Evolutionary conservation across 1,140 invertebrate genomes (phyloP), one percentile per base, ranked within the genome.

Genomic region (Brachionus paranguensis): DNA sequence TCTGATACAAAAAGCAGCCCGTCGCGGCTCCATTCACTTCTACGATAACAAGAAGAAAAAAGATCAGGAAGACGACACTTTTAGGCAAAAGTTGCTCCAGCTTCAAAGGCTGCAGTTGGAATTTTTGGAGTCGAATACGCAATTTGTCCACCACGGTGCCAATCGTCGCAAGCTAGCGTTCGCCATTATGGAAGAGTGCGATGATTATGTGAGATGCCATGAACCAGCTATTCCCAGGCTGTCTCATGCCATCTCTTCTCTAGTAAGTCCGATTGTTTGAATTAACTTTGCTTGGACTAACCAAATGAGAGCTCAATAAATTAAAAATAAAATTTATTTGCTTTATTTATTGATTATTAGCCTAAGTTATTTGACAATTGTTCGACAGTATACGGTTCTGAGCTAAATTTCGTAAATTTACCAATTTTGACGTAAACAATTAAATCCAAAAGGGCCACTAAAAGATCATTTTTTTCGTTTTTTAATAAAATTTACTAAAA

Each of bases 231-330:
- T 33, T 7, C 43, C 60, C 11, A 65, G 72, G 27, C 27, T 76
- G 47, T 76, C 72, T 76, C 72, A 76, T 76, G 72, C 72, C 45
- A 76, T 76, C 10, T 76, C 72, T 76, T 76, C 72, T n/a, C 47
- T 76, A 76, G 72, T 76, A 76, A 76, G 72, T 76, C 14, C 8
- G 29, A 43, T 20, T 20, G 17, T 43, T 72, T 43, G 17, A 60
- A 60, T 20, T 60, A 60, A 60, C 53, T 27, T 60, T 5, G 5
- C 20, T 60, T 24, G 53, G 10, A 10, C 17, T 20, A 60, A 60
- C 8, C n/a, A 2, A 17, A 24, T 60, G 8, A 60, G 17, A n/a
- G 17, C 20, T 20, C 17, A 24, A 37, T 37, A 7, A 37, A 37
- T 37, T 37, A 37, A 37, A 7, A 37, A 7, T 37, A 6, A 37